Evolutionary conservation across 2,888 invertebrate species (phyloP), one percentile per base, ranked within the genome.

Genomic region (Linnaemya vulpina): DNA sequence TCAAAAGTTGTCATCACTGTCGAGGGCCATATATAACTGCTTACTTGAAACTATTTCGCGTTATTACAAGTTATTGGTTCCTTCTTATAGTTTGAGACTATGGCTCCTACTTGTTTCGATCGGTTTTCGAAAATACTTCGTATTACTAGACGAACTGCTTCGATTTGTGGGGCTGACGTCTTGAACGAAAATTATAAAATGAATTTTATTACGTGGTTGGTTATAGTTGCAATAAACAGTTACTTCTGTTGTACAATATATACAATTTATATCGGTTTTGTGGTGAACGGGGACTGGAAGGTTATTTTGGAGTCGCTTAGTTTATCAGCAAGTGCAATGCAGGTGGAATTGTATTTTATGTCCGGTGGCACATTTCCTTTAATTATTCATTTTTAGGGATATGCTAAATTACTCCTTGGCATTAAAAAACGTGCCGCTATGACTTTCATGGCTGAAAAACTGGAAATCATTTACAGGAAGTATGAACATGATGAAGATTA

Each of bases 151-250:
- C 20, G 1, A 38, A n/a, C 67, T 11, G 77, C 60, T 0, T 11
- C 11, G 0, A 10, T 89, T 1, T 88, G 87, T 53, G 90, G 90
- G 3, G 81, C 83, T 0, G 89, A 90, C 81, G 46, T 90, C 5
- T 49, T n/a, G n/a, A n/a, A n/a, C n/a, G n/a, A n/a, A n/a, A n/a
- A n/a, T n/a, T n/a, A n/a, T n/a, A n/a, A n/a, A n/a, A n/a, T n/a
- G n/a, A n/a, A n/a, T n/a, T n/a, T n/a, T n/a, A n/a, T n/a, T n/a
- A n/a, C n/a, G n/a, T n/a, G n/a, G n/a, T n/a, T n/a, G n/a, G n/a
- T n/a, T n/a, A n/a, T n/a, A n/a, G n/a, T n/a, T n/a, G n/a, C n/a
- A n/a, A n/a, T n/a, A n/a, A n/a, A n/a, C n/a, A n/a, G n/a, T n/a
- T n/a, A n/a, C n/a, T n/a, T n/a, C n/a, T n/a, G n/a, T n/a, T n/a